phyloP scores from a whole-genome alignment of 92 coral and sea anemone genomes.

The Phymanthus crucifer region DNA sequence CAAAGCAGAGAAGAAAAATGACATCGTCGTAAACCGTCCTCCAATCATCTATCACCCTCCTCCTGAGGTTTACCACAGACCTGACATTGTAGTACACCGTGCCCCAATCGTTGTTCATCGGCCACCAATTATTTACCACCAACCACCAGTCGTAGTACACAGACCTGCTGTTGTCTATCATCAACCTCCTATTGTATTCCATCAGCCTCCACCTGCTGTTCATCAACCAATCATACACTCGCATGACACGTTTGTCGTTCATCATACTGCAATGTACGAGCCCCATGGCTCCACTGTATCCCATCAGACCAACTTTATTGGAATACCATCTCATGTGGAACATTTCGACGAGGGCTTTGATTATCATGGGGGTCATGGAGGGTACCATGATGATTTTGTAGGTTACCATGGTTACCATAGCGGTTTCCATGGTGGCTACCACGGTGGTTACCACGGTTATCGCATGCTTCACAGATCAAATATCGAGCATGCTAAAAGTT shows the following conservation, averaged over 20 bases:
- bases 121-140: slow-evolving; percentile 96
- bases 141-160: slow-evolving; percentile 96
- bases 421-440: slow-evolving; percentile 13
- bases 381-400: slow-evolving; percentile 37
- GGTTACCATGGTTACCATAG: slow-evolving; percentile 18
- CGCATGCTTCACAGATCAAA: slow-evolving; percentile 65
- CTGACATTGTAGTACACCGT: slow-evolving; percentile 98
- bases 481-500: slow-evolving; percentile 48
- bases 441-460: slow-evolving; percentile 14
- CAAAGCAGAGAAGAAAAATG: slow-evolving; percentile 78
- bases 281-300: slow-evolving; percentile 81
- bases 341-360: slow-evolving; percentile 57
- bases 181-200: slow-evolving; percentile 93
- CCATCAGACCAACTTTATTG: slow-evolving; percentile 75
- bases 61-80: slow-evolving; percentile 97
- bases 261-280: slow-evolving; percentile 74
- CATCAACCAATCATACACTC: slow-evolving; percentile 93
- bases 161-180: slow-evolving; percentile 99
- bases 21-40: slow-evolving; percentile 94
- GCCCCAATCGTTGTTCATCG: slow-evolving; percentile 99
- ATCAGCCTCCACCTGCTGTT: slow-evolving; percentile 96
- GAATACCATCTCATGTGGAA: slow-evolving; percentile 81
- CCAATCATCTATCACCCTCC: slow-evolving; percentile 99
- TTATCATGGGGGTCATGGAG: slow-evolving; percentile 41
- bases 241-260: slow-evolving; percentile 86